Evolutionary conservation across 2,113 vertebrate species (phyloP).

Genomic region (Tauraco erythrolophus): DNA sequence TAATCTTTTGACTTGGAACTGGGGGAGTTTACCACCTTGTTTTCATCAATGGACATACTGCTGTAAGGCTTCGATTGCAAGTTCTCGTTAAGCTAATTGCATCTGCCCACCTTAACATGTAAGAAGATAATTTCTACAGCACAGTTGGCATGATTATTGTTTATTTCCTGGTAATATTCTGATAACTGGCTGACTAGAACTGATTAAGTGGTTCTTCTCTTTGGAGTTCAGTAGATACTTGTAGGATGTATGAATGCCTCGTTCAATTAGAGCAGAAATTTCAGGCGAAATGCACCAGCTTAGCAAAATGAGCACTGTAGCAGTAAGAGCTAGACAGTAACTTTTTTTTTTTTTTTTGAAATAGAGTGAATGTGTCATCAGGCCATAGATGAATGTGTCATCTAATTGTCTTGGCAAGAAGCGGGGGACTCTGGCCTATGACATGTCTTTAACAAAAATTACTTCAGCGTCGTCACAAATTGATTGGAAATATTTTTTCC

Average conservation of each 20-base stretch:
- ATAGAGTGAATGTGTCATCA: neutral
- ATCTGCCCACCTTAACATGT: neutral
- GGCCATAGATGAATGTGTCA: neutral
- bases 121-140: neutral
- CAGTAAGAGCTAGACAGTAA: neutral
- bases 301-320: neutral
- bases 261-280: neutral
- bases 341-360: neutral
- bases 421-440: neutral
- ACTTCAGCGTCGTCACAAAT: neutral
- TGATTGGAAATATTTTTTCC: constrained; percentile 50
- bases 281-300: neutral
- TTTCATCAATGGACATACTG: neutral
- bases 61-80: neutral
- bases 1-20: neutral
- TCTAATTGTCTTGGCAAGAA: neutral
- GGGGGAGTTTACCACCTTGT: neutral
- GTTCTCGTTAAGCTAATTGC: neutral
- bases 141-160: neutral
- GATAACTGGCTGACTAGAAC: neutral
- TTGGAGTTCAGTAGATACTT: neutral
- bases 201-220: neutral
- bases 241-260: neutral
- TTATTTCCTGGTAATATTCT: neutral
- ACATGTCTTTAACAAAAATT: neutral